A percentile compares a stretch with the other conserved stretches of the same genome.
Conservation (phyloP, 2,113 vertebrate genomes). For the Strix aluco region DNA sequence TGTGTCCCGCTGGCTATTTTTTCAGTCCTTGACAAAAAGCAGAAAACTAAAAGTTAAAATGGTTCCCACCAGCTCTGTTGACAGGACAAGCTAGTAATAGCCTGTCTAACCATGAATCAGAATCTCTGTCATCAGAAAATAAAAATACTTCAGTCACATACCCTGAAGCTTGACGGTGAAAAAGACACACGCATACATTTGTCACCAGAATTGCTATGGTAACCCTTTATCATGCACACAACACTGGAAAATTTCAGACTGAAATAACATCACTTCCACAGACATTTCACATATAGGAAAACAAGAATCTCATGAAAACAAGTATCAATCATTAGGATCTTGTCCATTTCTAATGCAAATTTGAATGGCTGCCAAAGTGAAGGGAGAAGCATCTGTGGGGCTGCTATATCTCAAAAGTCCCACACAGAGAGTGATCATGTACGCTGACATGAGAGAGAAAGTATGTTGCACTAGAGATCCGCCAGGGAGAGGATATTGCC, state of each 20-base stretch:
- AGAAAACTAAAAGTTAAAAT: slow-evolving; percentile 1
- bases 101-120: neutral
- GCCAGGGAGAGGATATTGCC: neutral
- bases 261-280: neutral
- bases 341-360: neutral
- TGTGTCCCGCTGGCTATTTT: neutral
- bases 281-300: neutral
- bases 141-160: neutral
- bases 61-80: neutral
- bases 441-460: neutral
- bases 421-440: neutral
- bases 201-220: neutral
- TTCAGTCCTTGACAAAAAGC: neutral
- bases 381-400: slow-evolving; percentile 1
- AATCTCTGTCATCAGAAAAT: slow-evolving; percentile 6
- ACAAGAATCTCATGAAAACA: neutral
- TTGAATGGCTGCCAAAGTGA: slow-evolving; percentile 2
- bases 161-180: neutral
- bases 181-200: neutral
- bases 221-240: neutral
- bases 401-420: neutral
- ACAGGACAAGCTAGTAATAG: neutral
- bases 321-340: neutral
- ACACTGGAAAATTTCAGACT: neutral
- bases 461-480: neutral